Evolutionary conservation across 1,140 invertebrate genomes (phyloP).

Genomic region (Hycleus phaleratus): DNA sequence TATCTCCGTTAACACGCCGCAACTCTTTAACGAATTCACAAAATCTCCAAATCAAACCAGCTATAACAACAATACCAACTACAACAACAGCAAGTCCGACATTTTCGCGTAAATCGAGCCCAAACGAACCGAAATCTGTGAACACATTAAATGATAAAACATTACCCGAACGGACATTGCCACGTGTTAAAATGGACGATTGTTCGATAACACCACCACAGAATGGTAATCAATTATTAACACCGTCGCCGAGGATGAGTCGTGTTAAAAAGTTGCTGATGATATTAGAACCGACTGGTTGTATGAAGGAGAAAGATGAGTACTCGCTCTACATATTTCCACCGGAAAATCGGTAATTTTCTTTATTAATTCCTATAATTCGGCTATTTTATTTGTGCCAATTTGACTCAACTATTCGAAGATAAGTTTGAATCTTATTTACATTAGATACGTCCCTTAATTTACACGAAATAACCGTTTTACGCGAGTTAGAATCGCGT

Average conservation of each 20-base stretch:
- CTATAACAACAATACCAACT: slow-evolving; percentile 22
- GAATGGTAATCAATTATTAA: slow-evolving; percentile 7
- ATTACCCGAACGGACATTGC: slow-evolving; percentile 30
- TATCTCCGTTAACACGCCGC: slow-evolving; percentile 32
- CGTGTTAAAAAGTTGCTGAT: slow-evolving; percentile 18
- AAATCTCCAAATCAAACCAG: background rate
- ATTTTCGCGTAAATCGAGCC: slow-evolving; percentile 26
- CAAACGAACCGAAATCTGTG: slow-evolving; percentile 34
- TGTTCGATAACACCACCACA: slow-evolving; percentile 9
- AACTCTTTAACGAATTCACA: slow-evolving; percentile 29
- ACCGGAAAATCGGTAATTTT: slow-evolving; percentile 65
- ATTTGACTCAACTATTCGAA: no score
- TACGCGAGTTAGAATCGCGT: no score
- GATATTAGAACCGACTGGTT: slow-evolving; percentile 62
- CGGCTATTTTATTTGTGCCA: no score
- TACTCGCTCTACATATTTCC: slow-evolving; percentile 84
- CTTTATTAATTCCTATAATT: no score
- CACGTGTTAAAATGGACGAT: slow-evolving; percentile 35
- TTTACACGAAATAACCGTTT: no score
- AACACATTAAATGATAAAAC: slow-evolving; percentile 35
- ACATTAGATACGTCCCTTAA: no score
- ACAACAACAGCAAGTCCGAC: slow-evolving; percentile 24
- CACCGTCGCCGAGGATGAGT: slow-evolving; percentile 1
- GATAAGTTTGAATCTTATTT: no score
- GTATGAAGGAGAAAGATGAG: slow-evolving; percentile 77